Evolutionary conservation across 2,113 vertebrate species (phyloP), one percentile per base, ranked within the genome.

Genomic region (Motacilla alba): DNA sequence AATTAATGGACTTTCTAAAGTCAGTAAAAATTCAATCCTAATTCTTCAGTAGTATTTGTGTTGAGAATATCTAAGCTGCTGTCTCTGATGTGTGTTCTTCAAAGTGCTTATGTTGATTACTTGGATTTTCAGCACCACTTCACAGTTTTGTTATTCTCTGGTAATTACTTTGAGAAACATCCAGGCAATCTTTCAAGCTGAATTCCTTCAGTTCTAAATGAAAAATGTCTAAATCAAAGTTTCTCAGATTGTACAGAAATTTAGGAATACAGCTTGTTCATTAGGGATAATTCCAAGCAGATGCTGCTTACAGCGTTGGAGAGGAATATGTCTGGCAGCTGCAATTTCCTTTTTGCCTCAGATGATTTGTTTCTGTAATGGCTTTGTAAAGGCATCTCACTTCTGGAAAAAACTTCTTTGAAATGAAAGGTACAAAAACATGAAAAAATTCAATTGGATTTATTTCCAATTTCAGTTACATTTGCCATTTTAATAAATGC

Each of bases 231-330:
- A 91, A 73, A 84, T 76, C 1, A 5, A 76, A 82, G 46, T 76
- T 75, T 66, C 60, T 59, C 39, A 11, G 68, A 44, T 88, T 92
- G 58, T 46, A 46, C 16, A 80, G 75, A 37, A 87, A 31, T 69
- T 80, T 86, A 83, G 41, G 35, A 96, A 76, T 64, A 55, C 13
- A 70, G 44, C 83, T 87, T 87, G 85, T 91, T 64, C 83, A 64
- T 96, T 75, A 93, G 59, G 30, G 52, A 58, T 86, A 52, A 78
- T 95, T 93, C 70, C 70, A 89, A 80, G 85, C 86, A 95, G 88
- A 73, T 55, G 59, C 75, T 76, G 10, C 41, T 49, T 84, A 13
- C 3, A 81, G n/a, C 0, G 10, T 27, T 78, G 50, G 64, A 91
- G 30, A 73, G 31, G 26, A 96, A 84, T 63, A 43, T 59, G 63